Evolutionary conservation across 2,797 vertebrate species (phyloP).

Genomic region (Hapalemur alaotrensis): DNA sequence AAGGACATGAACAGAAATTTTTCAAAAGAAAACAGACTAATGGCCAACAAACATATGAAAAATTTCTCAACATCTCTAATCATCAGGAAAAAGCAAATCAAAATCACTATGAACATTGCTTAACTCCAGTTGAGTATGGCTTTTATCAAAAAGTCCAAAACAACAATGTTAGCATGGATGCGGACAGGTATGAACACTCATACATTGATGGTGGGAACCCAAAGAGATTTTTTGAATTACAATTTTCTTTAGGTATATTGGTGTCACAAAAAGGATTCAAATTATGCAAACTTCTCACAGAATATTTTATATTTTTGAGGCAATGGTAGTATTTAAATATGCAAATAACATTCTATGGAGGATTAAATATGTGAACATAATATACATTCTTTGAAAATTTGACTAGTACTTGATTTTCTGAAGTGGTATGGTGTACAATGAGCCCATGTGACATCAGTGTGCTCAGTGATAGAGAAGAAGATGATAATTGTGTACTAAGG

Average conservation of each 20-base stretch:
- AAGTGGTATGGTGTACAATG: not conserved
- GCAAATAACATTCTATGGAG: not conserved
- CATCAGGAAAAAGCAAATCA: too few species aligned
- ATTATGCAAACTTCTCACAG: not conserved
- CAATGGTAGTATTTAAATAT: not conserved
- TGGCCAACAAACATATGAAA: too few species aligned
- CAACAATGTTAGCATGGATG: too few species aligned
- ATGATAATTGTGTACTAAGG: conserved; percentile 79
- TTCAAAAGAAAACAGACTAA: too few species aligned
- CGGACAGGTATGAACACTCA: too few species aligned
- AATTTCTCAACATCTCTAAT: too few species aligned
- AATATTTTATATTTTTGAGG: conserved; percentile 20
- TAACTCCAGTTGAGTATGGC: too few species aligned
- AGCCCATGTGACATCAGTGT: conserved; percentile 65
- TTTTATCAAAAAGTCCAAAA: too few species aligned
- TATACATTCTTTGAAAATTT: conserved; percentile 67
- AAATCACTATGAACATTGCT: too few species aligned
- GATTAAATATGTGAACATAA: conserved; percentile 48
- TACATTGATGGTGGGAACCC: too few species aligned
- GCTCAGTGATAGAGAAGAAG: conserved; percentile 77
- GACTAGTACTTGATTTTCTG: conserved; percentile 62
- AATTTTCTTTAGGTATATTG: not conserved
- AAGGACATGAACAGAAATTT: too few species aligned
- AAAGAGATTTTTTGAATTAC: not conserved
- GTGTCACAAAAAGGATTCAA: not conserved